These are phyloP conservation scores for Prorops nasuta DNA, from an alignment of 1,140 invertebrate species.

Conservation along the genomic window DNA sequence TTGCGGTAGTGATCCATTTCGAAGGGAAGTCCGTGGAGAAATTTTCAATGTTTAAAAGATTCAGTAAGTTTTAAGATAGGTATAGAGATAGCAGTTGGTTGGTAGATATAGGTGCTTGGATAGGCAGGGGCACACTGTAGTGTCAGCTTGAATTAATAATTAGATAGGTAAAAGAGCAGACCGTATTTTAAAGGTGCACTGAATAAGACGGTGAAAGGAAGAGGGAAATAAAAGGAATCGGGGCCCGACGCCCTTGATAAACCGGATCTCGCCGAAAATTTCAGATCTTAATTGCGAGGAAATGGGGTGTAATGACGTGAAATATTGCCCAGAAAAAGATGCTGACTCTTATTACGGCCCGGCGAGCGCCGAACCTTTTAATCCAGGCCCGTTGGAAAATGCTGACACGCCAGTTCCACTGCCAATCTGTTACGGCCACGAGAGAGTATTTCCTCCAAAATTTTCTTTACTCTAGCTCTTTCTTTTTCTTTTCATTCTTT, in stretches of 20 bases:
- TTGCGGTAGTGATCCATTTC: too few relatives aligned
- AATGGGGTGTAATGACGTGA: conserved; percentile 49
- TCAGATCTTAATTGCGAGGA: conserved; percentile 47
- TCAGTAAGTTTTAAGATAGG: background rate
- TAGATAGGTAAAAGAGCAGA: conserved; percentile 13
- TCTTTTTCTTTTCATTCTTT: background rate
- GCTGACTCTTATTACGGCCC: conserved; percentile 47
- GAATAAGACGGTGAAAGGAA: background rate
- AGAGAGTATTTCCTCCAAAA: conserved; percentile 6
- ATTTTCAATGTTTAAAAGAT: too few relatives aligned
- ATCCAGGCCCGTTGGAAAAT: conserved; percentile 40
- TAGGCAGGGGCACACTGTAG: conserved; percentile 2
- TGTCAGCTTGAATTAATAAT: conserved; percentile 11
- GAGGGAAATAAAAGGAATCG: background rate
- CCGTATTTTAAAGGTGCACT: conserved; percentile 2
- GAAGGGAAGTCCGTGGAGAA: too few relatives aligned
- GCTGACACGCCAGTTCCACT: conserved; percentile 42
- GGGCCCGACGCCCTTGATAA: conserved; percentile 17
- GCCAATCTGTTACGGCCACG: conserved; percentile 40
- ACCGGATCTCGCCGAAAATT: conserved; percentile 13
- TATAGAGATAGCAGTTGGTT: conserved; percentile 6
- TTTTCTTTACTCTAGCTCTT: background rate
- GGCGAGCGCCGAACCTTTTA: conserved; percentile 37
- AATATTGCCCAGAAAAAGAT: conserved; percentile 49
- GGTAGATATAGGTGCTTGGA: conserved; percentile 9